Base-by-base conservation (phyloP, 2,797 vertebrate species). In the Benthosema pterotum region DNA sequence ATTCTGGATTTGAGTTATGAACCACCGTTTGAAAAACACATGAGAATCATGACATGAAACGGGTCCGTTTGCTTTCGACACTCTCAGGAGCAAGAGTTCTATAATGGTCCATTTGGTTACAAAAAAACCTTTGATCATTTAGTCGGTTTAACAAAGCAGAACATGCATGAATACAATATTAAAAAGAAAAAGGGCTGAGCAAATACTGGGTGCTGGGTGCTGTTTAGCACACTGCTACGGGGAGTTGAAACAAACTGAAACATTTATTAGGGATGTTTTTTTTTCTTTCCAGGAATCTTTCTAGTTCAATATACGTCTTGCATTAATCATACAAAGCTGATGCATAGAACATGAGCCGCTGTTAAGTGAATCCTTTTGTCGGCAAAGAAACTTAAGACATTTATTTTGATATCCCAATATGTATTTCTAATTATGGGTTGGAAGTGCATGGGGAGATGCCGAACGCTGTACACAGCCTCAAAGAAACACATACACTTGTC, bases 241-340 rank as follows among this genome's bases (percentile, higher is more conserved):
- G 91, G 91, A 80, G 84, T 85, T 78, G 60, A 75, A 83, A 79
- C 77, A 81, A 87, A 87, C 75, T 84, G 75, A 88, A 87, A 87
- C 69, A 87, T 89, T 85, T 89, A 88, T 79, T 87, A 80, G 80
- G 32, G 84, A 89, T 85, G 80, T 88, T 91, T 91, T n/a, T n/a
- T n/a, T n/a, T n/a, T n/a, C n/a, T n/a, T n/a, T 87, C 83, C 75
- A 77, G 66, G 78, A 86, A 88, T 89, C 89, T 84, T 82, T 80
- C 89, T 93, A 91, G 92, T 93, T 92, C 93, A 91, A 92, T 88
- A 86, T 86, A 87, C 86, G 86, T 84, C 87, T 79, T 78, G 79
- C 83, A 87, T 88, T 89, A 88, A 90, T 87, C 83, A 71, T 76
- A 76, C 55, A 80, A 78, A 71, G 82, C 80, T 80, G 85, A 89